Evolutionary conservation across 2,888 invertebrate genomes (phyloP), one percentile per base, ranked within the genome.

Genomic region (Plutella xylostella): DNA sequence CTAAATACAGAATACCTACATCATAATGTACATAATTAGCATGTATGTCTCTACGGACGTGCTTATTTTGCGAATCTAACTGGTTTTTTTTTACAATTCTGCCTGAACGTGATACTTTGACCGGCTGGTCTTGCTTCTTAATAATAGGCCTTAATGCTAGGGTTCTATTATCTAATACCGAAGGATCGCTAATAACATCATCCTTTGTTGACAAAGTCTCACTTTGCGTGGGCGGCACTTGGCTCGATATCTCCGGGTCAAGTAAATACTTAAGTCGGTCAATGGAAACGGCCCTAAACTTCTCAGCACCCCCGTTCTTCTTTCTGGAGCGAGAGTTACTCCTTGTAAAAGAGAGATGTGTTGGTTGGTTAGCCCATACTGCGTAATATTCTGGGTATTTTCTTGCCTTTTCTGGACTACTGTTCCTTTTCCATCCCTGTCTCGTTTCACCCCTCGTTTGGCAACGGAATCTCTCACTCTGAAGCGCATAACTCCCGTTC

Each of bases 231-330:
- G n/a, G 6, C 14, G 33, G 33, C 33, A 5, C 4, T 3, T 2
- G 14, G 33, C 14, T 4, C 3, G 14, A 33, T 2, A 2, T 18
- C 2, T 37, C 37, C 14, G 34, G 15, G 14, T 22, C 11, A 11
- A 43, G 31, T 15, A 43, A 6, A 30, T 45, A 50, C 33, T 52
- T 51, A 20, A 51, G 33, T 31, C 52, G 34, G 20, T 49, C 51
- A 4, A 50, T 52, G 18, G 43, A 45, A 28, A 52, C 41, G 53
- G 52, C 0, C 55, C 55, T 37, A 53, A 18, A 18, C 55, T 54
- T 12, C 50, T 19, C 0, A 54, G 0, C 0, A 54, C 20, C 0
- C 55, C 57, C 1, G 54, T 57, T 12, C 54, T 35, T 18, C 54
- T 22, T 46, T 54, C 53, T 0, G 54, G 55, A 0, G 53, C 47